Percentiles rank a stretch among this genome's conserved stretches.
Conservation (phyloP, 2,888 invertebrate species). For the Meiosimyza decipiens region DNA sequence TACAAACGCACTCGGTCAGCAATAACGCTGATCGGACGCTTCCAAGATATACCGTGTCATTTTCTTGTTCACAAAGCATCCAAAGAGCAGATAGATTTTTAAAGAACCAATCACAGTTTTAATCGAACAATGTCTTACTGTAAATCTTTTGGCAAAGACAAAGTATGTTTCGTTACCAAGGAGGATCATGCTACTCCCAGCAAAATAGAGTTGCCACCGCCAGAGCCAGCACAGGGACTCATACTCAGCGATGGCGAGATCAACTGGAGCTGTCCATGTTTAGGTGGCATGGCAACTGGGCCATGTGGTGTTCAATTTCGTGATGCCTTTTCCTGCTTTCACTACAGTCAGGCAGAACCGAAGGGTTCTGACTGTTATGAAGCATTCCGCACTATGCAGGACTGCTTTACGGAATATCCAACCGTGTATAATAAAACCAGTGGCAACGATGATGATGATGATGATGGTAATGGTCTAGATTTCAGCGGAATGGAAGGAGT, state of each 20-base stretch:
- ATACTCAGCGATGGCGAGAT: conserved; percentile 88
- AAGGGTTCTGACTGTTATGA: conserved; percentile 95
- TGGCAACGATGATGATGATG: conserved; percentile 71
- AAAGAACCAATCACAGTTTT: conserved; percentile 8
- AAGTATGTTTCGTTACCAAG: conserved; percentile 83
- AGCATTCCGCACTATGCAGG: conserved; percentile 89
- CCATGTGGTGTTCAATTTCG: conserved; percentile 95
- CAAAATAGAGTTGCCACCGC: conserved; percentile 75
- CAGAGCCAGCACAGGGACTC: conserved; percentile 82
- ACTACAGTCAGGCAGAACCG: conserved; percentile 87
- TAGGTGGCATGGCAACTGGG: conserved; percentile 97
- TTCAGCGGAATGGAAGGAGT: conserved; percentile 51
- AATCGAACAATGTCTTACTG: conserved; percentile 58
- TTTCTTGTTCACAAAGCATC: conserved; percentile 71
- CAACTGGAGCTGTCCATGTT: conserved; percentile 97
- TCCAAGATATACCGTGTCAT: conserved; percentile 68
- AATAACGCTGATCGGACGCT: conserved; percentile 69
- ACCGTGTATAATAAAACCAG: conserved; percentile 82
- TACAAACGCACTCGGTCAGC: conserved; percentile 72
- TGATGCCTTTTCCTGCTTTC: conserved; percentile 95
- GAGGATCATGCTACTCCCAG: conserved; percentile 83
- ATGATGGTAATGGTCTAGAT: conserved; percentile 49
- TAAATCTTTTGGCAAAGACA: conserved; percentile 77
- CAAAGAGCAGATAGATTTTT: conserved; percentile 47
- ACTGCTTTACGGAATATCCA: conserved; percentile 89